A percentile compares a stretch with the other conserved stretches of the same genome.
Evolutionary conservation across 1,140 invertebrate species (phyloP).

Genomic region (Cydia strobilella): DNA sequence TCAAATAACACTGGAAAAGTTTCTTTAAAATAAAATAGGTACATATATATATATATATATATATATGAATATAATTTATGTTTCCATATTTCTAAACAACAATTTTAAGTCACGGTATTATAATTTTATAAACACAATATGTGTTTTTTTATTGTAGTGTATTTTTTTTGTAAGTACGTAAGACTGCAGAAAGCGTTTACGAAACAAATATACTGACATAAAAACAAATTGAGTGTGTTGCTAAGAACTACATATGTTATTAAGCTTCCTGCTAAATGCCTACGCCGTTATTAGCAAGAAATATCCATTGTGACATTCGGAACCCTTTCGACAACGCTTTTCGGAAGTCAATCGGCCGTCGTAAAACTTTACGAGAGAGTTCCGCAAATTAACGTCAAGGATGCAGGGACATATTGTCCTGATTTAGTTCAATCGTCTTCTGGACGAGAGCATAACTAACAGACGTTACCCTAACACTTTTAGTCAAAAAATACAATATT

Average conservation of each 20-base stretch:
- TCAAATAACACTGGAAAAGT: too few relatives aligned
- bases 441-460: background rate
- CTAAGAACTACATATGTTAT: background rate
- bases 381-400: slow-evolving; percentile 58
- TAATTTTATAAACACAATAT: too few relatives aligned
- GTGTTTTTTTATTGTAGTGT: too few relatives aligned
- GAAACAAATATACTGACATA: too few relatives aligned
- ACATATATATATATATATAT: too few relatives aligned
- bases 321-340: slow-evolving; percentile 51
- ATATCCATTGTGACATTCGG: slow-evolving; percentile 23
- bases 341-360: slow-evolving; percentile 58
- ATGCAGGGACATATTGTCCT: slow-evolving; percentile 44
- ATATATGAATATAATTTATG: too few relatives aligned
- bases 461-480: background rate
- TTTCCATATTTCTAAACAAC: too few relatives aligned
- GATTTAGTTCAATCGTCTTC: slow-evolving; percentile 31
- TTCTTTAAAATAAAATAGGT: too few relatives aligned
- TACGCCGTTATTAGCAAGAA: slow-evolving; percentile 13
- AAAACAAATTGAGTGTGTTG: background rate
- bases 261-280: background rate
- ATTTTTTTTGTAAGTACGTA: too few relatives aligned
- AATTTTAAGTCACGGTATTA: too few relatives aligned
- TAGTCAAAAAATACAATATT: background rate
- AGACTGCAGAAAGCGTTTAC: too few relatives aligned
- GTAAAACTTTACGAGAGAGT: slow-evolving; percentile 67